These are phyloP conservation scores for Drosophila borealis DNA, from an alignment of 2,888 invertebrate species.

Conservation along the genomic window DNA sequence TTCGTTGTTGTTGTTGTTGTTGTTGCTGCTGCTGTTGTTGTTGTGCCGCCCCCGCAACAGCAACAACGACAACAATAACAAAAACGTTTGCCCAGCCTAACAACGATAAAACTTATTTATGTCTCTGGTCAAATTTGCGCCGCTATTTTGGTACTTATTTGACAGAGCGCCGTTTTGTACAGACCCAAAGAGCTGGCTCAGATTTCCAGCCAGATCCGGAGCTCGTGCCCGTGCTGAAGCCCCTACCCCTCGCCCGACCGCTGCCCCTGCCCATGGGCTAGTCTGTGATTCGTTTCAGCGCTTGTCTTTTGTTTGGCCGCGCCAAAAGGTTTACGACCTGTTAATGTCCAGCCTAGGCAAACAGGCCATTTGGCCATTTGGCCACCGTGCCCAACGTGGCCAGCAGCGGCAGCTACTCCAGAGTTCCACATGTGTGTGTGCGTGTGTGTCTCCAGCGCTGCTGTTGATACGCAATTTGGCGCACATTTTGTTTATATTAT, in stretches of 20 bases:
- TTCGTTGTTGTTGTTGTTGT: not conserved
- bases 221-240: not conserved
- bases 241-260: not conserved
- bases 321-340: conserved; percentile 82
- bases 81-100: conserved; percentile 24
- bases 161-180: conserved; percentile 76
- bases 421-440: not conserved
- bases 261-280: conserved; percentile 7
- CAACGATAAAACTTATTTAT: conserved; percentile 81
- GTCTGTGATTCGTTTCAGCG: conserved; percentile 69
- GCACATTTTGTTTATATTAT: conserved; percentile 80
- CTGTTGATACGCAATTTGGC: conserved; percentile 76
- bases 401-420: conserved; percentile 22
- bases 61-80: conserved; percentile 19
- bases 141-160: conserved; percentile 78
- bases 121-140: conserved; percentile 78
- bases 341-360: conserved; percentile 76
- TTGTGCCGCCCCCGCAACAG: conserved; percentile 47
- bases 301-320: conserved; percentile 74
- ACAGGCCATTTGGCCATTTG: conserved; percentile 61
- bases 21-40: not conserved
- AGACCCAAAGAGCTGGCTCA: conserved; percentile 46
- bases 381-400: conserved; percentile 27
- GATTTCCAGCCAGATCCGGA: conserved; percentile 51
- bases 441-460: conserved; percentile 29